A percentile compares a stretch with the other conserved stretches of the same genome.
Conservation (phyloP, 2,888 invertebrate species). For the Exocentrus adspersus region DNA sequence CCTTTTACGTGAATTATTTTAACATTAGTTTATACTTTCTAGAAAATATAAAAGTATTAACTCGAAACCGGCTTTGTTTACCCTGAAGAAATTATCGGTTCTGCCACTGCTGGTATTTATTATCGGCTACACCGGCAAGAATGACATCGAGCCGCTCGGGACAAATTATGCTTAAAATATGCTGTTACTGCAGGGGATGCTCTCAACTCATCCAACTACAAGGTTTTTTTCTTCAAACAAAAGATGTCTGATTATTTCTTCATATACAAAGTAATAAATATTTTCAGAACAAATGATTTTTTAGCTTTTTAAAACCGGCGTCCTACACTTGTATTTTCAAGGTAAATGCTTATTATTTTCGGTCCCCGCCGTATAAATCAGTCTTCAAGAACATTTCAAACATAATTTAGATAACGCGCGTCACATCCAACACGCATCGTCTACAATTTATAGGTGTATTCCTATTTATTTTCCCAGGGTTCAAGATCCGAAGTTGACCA, state of each 20-base stretch:
- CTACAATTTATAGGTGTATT: slow-evolving; percentile 19
- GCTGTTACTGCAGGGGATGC: slow-evolving; percentile 10
- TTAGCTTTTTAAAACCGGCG: too few relatives aligned
- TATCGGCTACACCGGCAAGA: slow-evolving; percentile 25
- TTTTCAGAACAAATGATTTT: too few relatives aligned
- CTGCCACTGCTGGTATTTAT: neutral
- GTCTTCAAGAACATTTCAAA: slow-evolving; percentile 1
- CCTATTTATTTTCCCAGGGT: slow-evolving; percentile 21
- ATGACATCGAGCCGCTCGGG: slow-evolving; percentile 39
- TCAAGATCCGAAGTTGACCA: slow-evolving; percentile 24
- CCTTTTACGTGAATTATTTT: too few relatives aligned
- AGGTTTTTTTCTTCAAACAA: too few relatives aligned
- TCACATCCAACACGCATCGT: slow-evolving; percentile 18
- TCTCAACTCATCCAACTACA: too few relatives aligned
- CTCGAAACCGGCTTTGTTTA: too few relatives aligned
- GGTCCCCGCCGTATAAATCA: neutral
- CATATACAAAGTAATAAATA: too few relatives aligned
- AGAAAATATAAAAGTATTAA: too few relatives aligned
- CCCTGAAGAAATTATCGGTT: neutral
- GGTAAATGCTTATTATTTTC: neutral
- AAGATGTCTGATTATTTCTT: too few relatives aligned
- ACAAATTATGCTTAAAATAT: slow-evolving; percentile 46
- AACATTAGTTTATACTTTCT: too few relatives aligned
- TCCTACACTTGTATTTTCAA: neutral
- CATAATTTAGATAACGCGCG: slow-evolving; percentile 20